Percentiles rank a stretch among this genome's conserved stretches.
Conservation (phyloP, 2,113 vertebrate genomes). For the Pluvialis apricaria region DNA sequence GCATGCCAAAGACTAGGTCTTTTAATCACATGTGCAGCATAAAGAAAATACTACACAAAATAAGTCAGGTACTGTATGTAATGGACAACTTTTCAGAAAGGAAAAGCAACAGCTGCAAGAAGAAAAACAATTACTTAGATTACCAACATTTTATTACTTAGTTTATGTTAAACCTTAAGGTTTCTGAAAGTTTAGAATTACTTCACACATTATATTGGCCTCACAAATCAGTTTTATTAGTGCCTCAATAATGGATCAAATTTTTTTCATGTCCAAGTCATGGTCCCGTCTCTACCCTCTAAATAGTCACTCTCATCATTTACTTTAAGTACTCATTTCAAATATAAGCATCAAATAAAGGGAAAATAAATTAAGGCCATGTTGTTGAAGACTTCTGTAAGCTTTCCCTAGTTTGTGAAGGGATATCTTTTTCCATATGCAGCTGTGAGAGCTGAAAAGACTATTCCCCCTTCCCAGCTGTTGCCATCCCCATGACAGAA, state of each 20-base stretch:
- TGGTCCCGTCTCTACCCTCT: background rate
- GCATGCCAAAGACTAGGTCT: background rate
- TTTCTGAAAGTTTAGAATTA: conserved; percentile 64
- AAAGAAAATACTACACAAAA: background rate
- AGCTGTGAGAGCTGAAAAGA: background rate
- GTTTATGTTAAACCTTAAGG: conserved; percentile 49
- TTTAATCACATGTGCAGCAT: background rate
- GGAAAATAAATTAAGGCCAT: background rate
- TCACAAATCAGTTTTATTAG: conserved; percentile 59
- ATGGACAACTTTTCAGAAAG: background rate
- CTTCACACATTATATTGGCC: conserved; percentile 46
- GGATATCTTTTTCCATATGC: background rate
- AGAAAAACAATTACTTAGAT: conserved; percentile 49
- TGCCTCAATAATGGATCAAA: background rate
- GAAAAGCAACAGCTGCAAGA: conserved; percentile 53
- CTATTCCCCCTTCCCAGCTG: background rate
- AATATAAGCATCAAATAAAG: background rate
- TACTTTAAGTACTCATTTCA: background rate
- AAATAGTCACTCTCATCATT: background rate
- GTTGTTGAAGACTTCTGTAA: background rate
- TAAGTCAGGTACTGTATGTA: background rate
- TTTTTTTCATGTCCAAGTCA: background rate
- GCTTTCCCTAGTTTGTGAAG: background rate
- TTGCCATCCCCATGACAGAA: background rate
- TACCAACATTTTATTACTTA: conserved; percentile 56